Evolutionary conservation across 2,888 invertebrate genomes (phyloP), one percentile per base, ranked within the genome.

Genomic region (Melieria omissa): DNA sequence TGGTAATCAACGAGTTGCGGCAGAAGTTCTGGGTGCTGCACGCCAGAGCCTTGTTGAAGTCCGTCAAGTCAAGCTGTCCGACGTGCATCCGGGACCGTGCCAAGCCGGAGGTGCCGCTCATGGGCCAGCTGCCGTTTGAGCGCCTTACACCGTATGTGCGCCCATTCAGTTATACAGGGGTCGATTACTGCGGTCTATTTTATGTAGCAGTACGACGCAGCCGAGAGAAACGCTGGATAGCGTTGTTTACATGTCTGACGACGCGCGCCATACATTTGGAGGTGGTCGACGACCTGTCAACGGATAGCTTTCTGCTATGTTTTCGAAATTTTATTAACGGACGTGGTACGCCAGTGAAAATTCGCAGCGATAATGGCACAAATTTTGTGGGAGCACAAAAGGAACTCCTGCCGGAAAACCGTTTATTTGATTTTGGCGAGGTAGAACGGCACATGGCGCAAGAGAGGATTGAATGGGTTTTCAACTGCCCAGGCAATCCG

Each of bases 161-260:
- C 6, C 74, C 75, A 0, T 78, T 78, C 41, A 72, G 69, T 6
- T 78, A 78, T 49, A 76, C 77, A 5, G 78, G 77, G 0, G 14
- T 77, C 2, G 78, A 78, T 55, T 78, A 73, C 60, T 77, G 76
- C 44, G 77, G 77, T 4, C 77, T 77, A 4, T 64, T 75, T 57
- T 62, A 61, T 52, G 54, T 76, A 10, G 45, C 72, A 9, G 70
- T 77, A 6, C 75, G 74, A 8, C 73, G 76, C n/a, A 64, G 76
- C 47, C 46, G 49, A 8, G 77, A 76, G n/a, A 75, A 74, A 16
- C 71, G 75, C 29, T 77, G 74, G 75, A 72, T 74, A 55, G 29
- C 29, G 29, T 29, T 29, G 29, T 29, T 57, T 57, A 6, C 57
- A 14, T 57, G 57, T 9, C 41, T 57, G 41, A 57, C 57, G 29